A percentile compares a stretch with the other conserved stretches of the same genome.
These are phyloP conservation scores for Octopus sinensis DNA, from an alignment of 1,140 invertebrate species.

Conservation along the genomic window DNA sequence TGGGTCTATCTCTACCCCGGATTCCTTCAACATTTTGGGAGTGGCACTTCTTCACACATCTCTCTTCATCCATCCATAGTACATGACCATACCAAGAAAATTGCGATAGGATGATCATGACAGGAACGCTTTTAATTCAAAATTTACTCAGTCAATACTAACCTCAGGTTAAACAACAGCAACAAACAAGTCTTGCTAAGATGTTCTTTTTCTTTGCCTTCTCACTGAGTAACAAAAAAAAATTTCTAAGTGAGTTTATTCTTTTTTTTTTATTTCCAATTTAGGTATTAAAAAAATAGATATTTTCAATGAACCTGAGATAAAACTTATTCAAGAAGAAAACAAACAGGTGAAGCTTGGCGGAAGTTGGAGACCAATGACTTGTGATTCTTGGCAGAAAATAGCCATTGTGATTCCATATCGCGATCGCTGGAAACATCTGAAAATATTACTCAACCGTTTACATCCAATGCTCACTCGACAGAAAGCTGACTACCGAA, in stretches of 20 bases:
- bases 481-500: conserved; percentile 50
- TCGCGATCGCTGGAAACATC: conserved; percentile 56
- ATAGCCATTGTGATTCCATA: conserved; percentile 58
- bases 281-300: background rate
- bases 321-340: conserved; percentile 26
- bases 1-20: too few species aligned
- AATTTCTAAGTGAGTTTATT: background rate
- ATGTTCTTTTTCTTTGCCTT: too few species aligned
- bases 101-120: too few species aligned
- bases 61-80: too few species aligned
- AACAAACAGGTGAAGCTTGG: conserved; percentile 59
- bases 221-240: background rate
- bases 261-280: background rate
- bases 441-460: conserved; percentile 47
- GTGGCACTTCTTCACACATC: too few species aligned
- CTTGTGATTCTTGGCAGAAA: conserved; percentile 70
- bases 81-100: too few species aligned
- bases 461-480: conserved; percentile 50
- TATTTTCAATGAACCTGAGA: conserved; percentile 25
- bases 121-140: too few species aligned
- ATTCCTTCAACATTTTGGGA: too few species aligned
- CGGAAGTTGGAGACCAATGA: conserved; percentile 70
- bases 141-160: too few species aligned
- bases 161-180: too few species aligned
- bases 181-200: too few species aligned